phyloP scores from a whole-genome alignment of 2,113 vertebrate genomes.

The Rattus rattus region DNA sequence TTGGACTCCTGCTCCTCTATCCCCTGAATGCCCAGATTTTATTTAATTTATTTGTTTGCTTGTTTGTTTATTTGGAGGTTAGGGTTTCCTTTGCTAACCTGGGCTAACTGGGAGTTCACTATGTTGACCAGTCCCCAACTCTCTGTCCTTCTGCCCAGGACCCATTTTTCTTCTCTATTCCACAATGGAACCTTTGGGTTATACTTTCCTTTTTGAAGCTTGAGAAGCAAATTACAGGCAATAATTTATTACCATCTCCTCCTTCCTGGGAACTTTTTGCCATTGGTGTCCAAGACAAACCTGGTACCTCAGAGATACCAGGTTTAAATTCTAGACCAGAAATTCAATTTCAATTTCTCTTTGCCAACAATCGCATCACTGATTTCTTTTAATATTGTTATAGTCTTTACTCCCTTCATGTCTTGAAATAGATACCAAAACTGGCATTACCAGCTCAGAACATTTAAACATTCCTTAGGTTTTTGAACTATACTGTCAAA shows the following conservation, averaged over 20 bases:
- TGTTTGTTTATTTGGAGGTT: background rate
- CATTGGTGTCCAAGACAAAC: background rate
- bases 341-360: background rate
- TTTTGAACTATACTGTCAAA: conserved; percentile 3
- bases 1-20: background rate
- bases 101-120: background rate
- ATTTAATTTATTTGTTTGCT: background rate
- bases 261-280: background rate
- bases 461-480: conserved; percentile 3
- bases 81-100: background rate
- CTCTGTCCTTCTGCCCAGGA: background rate
- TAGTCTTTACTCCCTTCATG: background rate
- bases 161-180: background rate
- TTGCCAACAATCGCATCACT: background rate
- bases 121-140: background rate
- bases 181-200: background rate
- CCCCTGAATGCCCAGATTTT: background rate
- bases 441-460: background rate
- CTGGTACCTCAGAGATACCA: background rate
- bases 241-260: background rate
- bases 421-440: conserved; percentile 34
- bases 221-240: background rate
- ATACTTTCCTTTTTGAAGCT: background rate
- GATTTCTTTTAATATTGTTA: background rate
- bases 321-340: background rate